Conservation (phyloP, 2,113 vertebrate genomes). For the Pipra filicauda region DNA sequence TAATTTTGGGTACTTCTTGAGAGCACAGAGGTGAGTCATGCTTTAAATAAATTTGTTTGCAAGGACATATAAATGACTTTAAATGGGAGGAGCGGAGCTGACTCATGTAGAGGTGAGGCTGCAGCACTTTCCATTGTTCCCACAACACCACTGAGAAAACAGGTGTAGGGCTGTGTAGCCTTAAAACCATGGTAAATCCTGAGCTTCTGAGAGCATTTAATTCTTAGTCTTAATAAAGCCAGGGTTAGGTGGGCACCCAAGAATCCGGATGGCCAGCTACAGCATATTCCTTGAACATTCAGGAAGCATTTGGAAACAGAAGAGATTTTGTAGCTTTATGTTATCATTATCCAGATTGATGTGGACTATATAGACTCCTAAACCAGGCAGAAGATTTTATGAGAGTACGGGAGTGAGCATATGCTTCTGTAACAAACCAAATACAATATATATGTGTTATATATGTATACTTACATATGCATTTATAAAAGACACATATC, state of each 20-base stretch:
- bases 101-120: not conserved
- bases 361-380: not conserved
- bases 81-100: not conserved
- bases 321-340: not conserved
- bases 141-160: not conserved
- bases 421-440: constrained; percentile 1
- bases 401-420: not conserved
- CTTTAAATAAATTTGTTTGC: not conserved
- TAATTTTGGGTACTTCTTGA: not conserved
- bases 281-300: not conserved
- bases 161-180: not conserved
- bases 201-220: not conserved
- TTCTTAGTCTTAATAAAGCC: not conserved
- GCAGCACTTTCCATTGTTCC: not conserved
- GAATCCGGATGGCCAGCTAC: not conserved
- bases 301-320: not conserved
- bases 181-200: not conserved
- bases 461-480: rapidly evolving
- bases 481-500: not conserved
- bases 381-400: constrained; percentile 15
- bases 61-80: not conserved
- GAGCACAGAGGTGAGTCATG: not conserved
- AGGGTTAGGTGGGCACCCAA: not conserved
- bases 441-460: not conserved
- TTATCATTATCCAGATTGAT: constrained; percentile 18